Conservation (phyloP, 1,140 invertebrate genomes). For the Solenopsis invicta region DNA sequence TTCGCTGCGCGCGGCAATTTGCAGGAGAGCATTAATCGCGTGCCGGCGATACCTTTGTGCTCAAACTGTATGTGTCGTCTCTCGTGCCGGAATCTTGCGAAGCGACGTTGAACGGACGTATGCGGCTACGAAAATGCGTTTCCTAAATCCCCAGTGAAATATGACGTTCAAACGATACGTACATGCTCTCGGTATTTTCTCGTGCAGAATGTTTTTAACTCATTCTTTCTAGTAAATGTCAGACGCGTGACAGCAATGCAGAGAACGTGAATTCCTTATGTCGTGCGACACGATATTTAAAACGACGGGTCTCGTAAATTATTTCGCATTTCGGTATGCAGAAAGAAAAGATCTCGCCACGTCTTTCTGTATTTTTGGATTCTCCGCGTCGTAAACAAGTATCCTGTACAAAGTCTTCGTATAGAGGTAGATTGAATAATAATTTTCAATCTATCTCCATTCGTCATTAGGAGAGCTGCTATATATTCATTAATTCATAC, state of each 20-base stretch:
- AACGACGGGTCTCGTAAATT: slow-evolving; percentile 37
- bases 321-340: slow-evolving; percentile 11
- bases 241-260: slow-evolving; percentile 4
- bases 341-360: not conserved
- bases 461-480: not conserved
- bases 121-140: slow-evolving; percentile 34
- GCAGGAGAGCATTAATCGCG: slow-evolving; percentile 50
- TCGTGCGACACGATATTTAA: slow-evolving; percentile 31
- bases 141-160: slow-evolving; percentile 51
- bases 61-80: not conserved
- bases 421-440: slow-evolving; percentile 1
- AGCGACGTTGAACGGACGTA: not conserved
- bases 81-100: not conserved
- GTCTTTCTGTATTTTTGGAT: not conserved
- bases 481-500: not conserved
- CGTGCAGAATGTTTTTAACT: slow-evolving; percentile 40
- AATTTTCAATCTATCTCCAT: not conserved
- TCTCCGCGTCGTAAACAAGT: not conserved
- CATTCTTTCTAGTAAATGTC: slow-evolving; percentile 18
- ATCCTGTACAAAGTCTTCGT: no score
- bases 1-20: slow-evolving; percentile 44
- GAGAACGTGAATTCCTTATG: slow-evolving; percentile 11
- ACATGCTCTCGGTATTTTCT: slow-evolving; percentile 12
- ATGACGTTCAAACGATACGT: slow-evolving; percentile 40
- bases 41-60: slow-evolving; percentile 34